Conservation (phyloP, 2,113 vertebrate genomes). For the Uria lomvia region DNA sequence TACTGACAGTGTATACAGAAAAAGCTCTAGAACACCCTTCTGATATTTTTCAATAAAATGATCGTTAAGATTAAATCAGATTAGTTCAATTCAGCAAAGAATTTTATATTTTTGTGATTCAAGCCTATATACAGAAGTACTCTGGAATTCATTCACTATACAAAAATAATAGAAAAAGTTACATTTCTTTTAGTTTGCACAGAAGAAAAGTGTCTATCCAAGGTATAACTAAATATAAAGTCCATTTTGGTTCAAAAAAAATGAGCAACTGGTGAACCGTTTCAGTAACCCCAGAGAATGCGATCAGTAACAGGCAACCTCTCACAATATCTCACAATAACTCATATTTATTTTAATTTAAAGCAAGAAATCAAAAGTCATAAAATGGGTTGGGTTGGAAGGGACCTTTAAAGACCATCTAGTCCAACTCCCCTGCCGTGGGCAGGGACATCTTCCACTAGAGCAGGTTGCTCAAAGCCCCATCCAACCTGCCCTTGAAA, state of each 20-base stretch:
- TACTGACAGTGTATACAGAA: not conserved
- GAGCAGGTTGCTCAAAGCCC: not conserved
- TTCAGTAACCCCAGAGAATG: not conserved
- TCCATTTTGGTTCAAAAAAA: not conserved
- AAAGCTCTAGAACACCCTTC: not conserved
- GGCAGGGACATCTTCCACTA: not conserved
- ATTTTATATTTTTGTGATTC: not conserved
- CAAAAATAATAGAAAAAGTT: not conserved
- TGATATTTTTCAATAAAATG: not conserved
- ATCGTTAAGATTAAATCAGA: not conserved
- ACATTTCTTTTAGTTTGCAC: not conserved
- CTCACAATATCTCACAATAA: not conserved
- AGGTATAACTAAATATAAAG: not conserved
- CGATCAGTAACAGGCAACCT: not conserved
- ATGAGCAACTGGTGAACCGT: not conserved
- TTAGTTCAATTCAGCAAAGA: not conserved
- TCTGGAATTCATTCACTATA: not conserved
- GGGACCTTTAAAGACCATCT: not conserved
- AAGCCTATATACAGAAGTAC: not conserved
- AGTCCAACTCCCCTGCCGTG: fast-evolving
- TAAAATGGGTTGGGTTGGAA: not conserved
- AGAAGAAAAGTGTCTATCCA: not conserved
- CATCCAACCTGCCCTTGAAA: not conserved
- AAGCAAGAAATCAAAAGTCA: not conserved
- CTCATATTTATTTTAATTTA: not conserved